phyloP scores from a whole-genome alignment of 2,888 invertebrate species.

The Galerucella calmariensis region DNA sequence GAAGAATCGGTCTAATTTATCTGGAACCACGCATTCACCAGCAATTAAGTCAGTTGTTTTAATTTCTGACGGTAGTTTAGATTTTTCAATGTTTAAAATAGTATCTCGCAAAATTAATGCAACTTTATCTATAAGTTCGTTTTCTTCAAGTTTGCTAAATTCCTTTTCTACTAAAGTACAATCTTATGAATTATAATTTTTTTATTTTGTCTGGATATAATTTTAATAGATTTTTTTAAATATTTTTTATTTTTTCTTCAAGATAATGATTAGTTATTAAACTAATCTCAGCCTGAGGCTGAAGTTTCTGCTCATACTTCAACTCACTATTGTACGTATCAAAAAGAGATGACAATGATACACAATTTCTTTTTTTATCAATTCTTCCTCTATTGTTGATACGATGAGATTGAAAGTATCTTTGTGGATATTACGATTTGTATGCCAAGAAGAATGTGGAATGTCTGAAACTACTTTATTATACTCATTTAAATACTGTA shows the following conservation, averaged over 20 bases:
- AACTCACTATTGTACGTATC: constrained; percentile 31
- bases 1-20: constrained; percentile 8
- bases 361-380: constrained; percentile 26
- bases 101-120: constrained; percentile 2
- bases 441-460: constrained; percentile 35
- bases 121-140: constrained; percentile 4
- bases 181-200: constrained; percentile 5
- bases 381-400: constrained; percentile 30
- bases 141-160: constrained; percentile 1
- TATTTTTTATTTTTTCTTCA: constrained; percentile 1
- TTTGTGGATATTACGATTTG: constrained; percentile 35
- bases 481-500: constrained; percentile 34
- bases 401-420: constrained; percentile 31
- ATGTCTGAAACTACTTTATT: constrained; percentile 35
- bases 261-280: constrained; percentile 8
- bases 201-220: not conserved
- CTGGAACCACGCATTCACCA: constrained; percentile 2
- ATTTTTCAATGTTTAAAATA: constrained; percentile 10
- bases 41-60: constrained; percentile 13
- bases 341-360: constrained; percentile 34
- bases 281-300: not conserved
- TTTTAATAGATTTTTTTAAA: constrained; percentile 10
- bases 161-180: constrained; percentile 3
- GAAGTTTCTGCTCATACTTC: not conserved
- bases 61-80: not conserved